phyloP scores from a whole-genome alignment of 2,113 vertebrate genomes.

The Dissostichus mawsoni region DNA sequence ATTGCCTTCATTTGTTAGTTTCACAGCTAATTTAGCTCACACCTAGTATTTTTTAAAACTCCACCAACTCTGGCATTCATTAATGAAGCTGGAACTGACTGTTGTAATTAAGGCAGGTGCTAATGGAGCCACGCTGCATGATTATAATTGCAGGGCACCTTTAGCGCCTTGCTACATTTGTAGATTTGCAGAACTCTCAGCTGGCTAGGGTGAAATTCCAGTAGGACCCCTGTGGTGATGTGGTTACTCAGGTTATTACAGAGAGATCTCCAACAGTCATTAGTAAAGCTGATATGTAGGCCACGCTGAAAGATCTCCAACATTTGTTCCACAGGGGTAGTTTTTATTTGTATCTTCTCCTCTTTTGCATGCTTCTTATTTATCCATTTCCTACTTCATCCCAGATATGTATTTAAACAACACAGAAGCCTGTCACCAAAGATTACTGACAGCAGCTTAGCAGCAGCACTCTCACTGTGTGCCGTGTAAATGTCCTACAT shows the following conservation, averaged over 20 bases:
- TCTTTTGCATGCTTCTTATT: constrained; percentile 66
- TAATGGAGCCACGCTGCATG: constrained; percentile 59
- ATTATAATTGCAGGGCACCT: constrained; percentile 58
- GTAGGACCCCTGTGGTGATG: constrained; percentile 59
- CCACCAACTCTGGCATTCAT: constrained; percentile 54
- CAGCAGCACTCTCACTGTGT: constrained; percentile 38
- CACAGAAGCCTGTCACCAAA: constrained; percentile 60
- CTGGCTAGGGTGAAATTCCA: constrained; percentile 61
- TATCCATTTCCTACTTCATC: constrained; percentile 45
- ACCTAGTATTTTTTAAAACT: constrained; percentile 66
- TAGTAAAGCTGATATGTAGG: constrained; percentile 69
- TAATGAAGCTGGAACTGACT: constrained; percentile 35
- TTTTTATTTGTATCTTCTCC: constrained; percentile 55
- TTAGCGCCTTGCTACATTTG: constrained; percentile 46
- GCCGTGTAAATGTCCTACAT: constrained; percentile 57
- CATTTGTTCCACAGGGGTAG: constrained; percentile 52
- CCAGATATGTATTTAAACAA: constrained; percentile 61
- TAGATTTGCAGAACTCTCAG: constrained; percentile 56
- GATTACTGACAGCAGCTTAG: constrained; percentile 54
- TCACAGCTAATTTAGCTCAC: constrained; percentile 80
- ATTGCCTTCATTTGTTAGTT: constrained; percentile 84
- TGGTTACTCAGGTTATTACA: constrained; percentile 67
- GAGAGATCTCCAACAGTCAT: constrained; percentile 62
- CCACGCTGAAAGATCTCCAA: constrained; percentile 56
- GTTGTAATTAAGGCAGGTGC: constrained; percentile 69